Evolutionary conservation across 1,140 invertebrate genomes (phyloP), one percentile per base, ranked within the genome.

Genomic region (Eumeta japonica): DNA sequence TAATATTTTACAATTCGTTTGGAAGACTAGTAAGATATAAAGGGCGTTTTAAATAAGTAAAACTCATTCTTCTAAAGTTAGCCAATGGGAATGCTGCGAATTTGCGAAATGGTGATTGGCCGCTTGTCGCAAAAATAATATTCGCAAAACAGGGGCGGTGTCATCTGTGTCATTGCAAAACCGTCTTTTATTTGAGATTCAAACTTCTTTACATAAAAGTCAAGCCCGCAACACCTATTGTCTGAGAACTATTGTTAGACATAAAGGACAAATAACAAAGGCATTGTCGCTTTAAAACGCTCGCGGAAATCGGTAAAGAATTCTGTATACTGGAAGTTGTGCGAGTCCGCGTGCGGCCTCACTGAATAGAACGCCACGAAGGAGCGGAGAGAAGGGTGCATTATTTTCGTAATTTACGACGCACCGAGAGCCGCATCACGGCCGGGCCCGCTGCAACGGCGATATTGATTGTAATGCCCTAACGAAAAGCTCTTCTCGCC

Each of bases 241-340:
- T 68, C 51, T 55, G 45, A 52, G 36, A 37, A 31, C 61, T 46
- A 52, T 70, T 70, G 63, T 70, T 41, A 48, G 49, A 62, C 52
- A 60, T 48, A 61, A 67, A 66, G 51, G 54, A 65, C 59, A 60
- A 55, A 67, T 62, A 60, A 67, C 63, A 72, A 70, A 66, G 60
- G 60, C 31, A 18, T 36, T 48, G 42, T 43, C 50, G 48, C 51
- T 55, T 51, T 50, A 52, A 50, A 54, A 51, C 56, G 60, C 62
- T 58, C 58, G 50, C 65, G 61, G 63, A 60, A 55, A 62, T 59
- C 55, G 58, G 48, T 57, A 63, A 64, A 67, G 62, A 65, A 66
- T 62, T 27, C 16, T 14, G n/a, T n/a, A n/a, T n/a, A n/a, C n/a
- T n/a, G n/a, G n/a, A n/a, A n/a, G n/a, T 16, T 27, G 48, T 53